These are phyloP conservation scores for Mycteria americana DNA, from an alignment of 2,797 vertebrate genomes.

Conservation along the genomic window DNA sequence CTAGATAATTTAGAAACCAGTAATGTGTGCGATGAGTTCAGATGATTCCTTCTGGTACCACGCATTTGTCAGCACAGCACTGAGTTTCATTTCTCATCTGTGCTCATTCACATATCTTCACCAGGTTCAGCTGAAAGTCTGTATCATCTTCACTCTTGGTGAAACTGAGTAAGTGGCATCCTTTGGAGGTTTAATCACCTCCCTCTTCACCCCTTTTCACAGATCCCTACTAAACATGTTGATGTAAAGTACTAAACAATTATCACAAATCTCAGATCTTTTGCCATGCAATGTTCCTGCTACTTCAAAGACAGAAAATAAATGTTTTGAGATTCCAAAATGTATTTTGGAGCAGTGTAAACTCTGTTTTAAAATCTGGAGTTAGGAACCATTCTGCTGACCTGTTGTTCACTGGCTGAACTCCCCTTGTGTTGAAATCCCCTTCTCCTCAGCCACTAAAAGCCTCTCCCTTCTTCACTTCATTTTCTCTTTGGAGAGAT, in stretches of 20 bases:
- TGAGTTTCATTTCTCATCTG: background rate
- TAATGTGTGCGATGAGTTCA: background rate
- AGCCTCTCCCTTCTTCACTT: background rate
- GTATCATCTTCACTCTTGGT: background rate
- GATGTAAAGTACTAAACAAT: background rate
- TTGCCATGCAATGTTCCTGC: background rate
- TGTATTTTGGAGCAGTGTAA: background rate
- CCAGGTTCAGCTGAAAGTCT: background rate
- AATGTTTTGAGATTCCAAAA: background rate
- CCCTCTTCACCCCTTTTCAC: background rate
- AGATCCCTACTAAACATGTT: background rate
- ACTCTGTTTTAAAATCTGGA: background rate
- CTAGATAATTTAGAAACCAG: slow-evolving; percentile 14
- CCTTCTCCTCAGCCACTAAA: background rate
- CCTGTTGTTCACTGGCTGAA: background rate
- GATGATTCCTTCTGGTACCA: background rate
- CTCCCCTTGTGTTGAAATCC: background rate
- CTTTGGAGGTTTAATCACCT: background rate
- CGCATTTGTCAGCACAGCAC: background rate
- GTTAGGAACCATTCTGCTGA: background rate
- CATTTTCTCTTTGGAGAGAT: background rate
- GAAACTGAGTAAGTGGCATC: slow-evolving; percentile 9
- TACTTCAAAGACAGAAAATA: background rate
- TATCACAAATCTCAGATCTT: background rate
- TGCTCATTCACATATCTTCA: background rate